These are phyloP conservation scores for Saccopteryx bilineata DNA, from an alignment of 2,113 vertebrate species.

Conservation along the genomic window DNA sequence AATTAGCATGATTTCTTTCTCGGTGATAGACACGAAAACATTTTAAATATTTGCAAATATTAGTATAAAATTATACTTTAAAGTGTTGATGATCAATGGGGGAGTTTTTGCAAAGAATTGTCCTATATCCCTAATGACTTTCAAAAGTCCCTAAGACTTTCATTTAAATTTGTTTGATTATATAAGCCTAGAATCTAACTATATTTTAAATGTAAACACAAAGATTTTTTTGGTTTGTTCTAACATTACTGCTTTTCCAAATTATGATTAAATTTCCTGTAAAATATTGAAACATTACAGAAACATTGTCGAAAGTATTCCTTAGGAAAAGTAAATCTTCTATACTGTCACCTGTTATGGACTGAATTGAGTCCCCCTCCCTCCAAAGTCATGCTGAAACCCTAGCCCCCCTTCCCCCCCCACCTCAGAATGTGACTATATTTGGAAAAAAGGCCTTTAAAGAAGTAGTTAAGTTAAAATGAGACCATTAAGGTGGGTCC, in stretches of 20 bases:
- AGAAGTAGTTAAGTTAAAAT: neutral
- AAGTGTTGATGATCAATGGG: neutral
- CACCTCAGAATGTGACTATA: neutral
- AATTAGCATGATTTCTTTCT: constrained; percentile 16
- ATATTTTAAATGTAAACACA: constrained; percentile 2
- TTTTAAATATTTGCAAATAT: constrained; percentile 4
- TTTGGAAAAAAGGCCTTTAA: neutral
- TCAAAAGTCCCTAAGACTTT: neutral
- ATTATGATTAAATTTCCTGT: neutral
- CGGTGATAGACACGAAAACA: neutral
- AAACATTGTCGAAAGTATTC: neutral
- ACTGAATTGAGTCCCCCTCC: neutral
- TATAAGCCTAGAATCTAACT: neutral
- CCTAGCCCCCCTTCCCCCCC: neutral
- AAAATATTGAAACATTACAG: constrained; percentile 7
- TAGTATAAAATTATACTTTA: constrained; percentile 38
- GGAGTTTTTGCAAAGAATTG: neutral
- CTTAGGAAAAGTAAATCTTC: constrained; percentile 9
- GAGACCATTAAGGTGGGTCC: neutral
- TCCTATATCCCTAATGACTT: neutral
- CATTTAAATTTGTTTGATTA: neutral
- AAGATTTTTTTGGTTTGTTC: neutral
- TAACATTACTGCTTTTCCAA: neutral
- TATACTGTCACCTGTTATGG: neutral
- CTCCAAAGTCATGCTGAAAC: neutral